phyloP scores from a whole-genome alignment of 2,113 vertebrate species.

The Cichladusa arquata region DNA sequence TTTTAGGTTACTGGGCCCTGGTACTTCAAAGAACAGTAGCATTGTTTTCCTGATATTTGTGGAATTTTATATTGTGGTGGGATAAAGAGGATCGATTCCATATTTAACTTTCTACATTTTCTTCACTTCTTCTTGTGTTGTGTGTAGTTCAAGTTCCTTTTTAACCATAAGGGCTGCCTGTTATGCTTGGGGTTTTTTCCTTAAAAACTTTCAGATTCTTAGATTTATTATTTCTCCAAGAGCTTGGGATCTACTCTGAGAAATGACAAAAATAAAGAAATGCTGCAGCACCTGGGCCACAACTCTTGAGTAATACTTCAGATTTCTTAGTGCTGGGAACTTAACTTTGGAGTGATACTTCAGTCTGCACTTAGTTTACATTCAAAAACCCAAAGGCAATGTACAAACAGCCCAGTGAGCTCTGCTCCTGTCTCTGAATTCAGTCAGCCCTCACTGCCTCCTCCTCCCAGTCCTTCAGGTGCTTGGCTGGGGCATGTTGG shows the following conservation, averaged over 20 bases:
- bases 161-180: neutral
- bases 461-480: neutral
- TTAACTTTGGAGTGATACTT: neutral
- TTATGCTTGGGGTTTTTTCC: accelerated
- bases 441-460: neutral
- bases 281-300: neutral
- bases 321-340: neutral
- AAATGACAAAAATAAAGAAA: neutral
- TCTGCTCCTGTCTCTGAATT: neutral
- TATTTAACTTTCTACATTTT: neutral
- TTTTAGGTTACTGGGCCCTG: neutral
- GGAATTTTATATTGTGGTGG: neutral
- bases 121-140: neutral
- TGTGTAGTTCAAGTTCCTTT: neutral
- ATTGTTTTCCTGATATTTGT: neutral
- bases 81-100: neutral
- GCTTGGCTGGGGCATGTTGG: neutral
- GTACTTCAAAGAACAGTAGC: neutral
- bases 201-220: neutral
- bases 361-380: neutral
- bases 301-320: neutral
- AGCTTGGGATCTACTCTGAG: neutral
- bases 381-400: neutral
- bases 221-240: neutral
- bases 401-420: neutral